Base-by-base conservation (phyloP, 1,140 invertebrate genomes). In the Atta cephalotes region DNA sequence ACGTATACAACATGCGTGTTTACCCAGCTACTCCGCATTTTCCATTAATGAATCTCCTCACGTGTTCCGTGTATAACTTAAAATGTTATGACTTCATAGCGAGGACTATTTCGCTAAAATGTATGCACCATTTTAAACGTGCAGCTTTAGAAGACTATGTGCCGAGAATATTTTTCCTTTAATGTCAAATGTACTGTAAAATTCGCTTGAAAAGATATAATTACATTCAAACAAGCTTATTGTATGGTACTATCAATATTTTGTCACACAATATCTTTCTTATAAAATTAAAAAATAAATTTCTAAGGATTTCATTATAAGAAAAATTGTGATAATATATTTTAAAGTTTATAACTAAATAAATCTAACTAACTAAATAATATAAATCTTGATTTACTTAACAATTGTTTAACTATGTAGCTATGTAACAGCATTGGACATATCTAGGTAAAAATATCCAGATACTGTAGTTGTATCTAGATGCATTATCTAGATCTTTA, bases 81-180 rank as follows among this genome's bases (percentile, higher is more conserved):
- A 84, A 84, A 84, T 62, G 80, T 84, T 84, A 84, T 84, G 70
- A 84, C 80, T 84, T 84, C 28, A 74, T 84, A 84, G 56, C 45
- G 39, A 21, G 25, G 60, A 58, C 70, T 51, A 76, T 84, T 84
- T 76, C 28, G 56, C 70, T 74, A 45, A 84, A 84, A 76, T 18
- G 80, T 76, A 76, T 74, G 39, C 12, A 35, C 70, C 25, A 76
- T 62, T 84, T 84, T 84, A 62, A 76, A 76, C 25, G 45, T 21
- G 80, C 39, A 60, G 25, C 39, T 49, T 60, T 45, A 66, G 35
- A 49, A 51, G 21, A 14, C 18, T 39, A n/a, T 25, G 68, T 18
- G 7, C 39, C 9, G 14, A 2, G 39, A 60, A 74, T 82, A 10
- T 25, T 62, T 25, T 51, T 60, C n/a, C 12, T 62, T 74, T 74